Evolutionary conservation across 2,113 vertebrate species (phyloP), one percentile per base, ranked within the genome.

Genomic region (Scopus umbretta): DNA sequence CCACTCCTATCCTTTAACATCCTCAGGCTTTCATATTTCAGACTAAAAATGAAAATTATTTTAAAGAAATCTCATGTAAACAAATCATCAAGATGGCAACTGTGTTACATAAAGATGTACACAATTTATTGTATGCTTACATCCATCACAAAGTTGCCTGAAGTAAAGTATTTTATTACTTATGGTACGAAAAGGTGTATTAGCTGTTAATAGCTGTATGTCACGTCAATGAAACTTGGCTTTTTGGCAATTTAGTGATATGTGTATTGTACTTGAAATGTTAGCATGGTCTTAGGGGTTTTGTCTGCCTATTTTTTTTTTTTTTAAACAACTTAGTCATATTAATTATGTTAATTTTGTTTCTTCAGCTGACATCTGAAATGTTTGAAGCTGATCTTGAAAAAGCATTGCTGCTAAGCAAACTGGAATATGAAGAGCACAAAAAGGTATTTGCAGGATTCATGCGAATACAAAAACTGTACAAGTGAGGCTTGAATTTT

Each of bases 311-410:
- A n/a, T n/a, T 36, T 22, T 55, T 68, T 78, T 75, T 63, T 50
- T 61, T 11, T 43, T 43, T 43, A 43, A 55, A 68, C 26, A 78
- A 38, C 11, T 42, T 53, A 34, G 9, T 86, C 32, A 50, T 25
- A 26, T 73, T 30, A 56, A 43, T 55, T 11, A 32, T 43, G 14
- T 74, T 62, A 32, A 75, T 76, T 95, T 82, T 92, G 66, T 95
- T 93, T 96, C 80, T 96, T 80, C 87, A 99, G 99, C 97, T 99
- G 92, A 99, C 99, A 79, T 98, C 98, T 96, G 99, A 99, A 96
- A 98, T 99, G 92, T 99, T 99, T 97, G 99, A 99, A 97, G 99
- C 99, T n/a, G 99, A 99, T 96, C 98, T 99, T 97, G 98, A 99
- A 97, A 99, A 99, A 92, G 99, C 99, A n/a, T 97, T 99, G 91